phyloP scores from a whole-genome alignment of 1,140 invertebrate genomes.

The Aethina tumida region DNA sequence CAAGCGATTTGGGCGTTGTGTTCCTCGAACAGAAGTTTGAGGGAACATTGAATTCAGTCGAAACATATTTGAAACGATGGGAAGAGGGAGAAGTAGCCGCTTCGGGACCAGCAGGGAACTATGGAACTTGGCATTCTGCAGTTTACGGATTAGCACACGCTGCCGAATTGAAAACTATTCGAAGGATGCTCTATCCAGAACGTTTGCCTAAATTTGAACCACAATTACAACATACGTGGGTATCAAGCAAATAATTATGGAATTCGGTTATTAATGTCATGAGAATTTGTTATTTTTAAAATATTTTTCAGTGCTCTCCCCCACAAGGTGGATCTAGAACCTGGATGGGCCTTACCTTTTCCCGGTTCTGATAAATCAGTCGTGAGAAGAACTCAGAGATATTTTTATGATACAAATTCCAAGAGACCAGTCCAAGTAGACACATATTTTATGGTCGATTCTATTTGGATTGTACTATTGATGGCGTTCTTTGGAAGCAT shows the following conservation, averaged over 20 bases:
- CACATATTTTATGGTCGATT: conserved; percentile 48
- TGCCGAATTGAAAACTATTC: conserved; percentile 50
- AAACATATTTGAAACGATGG: conserved; percentile 51
- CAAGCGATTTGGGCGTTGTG: conserved; percentile 72
- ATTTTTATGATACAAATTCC: conserved; percentile 55
- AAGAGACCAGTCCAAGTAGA: conserved; percentile 60
- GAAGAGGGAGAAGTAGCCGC: conserved; percentile 26
- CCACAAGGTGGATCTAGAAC: conserved; percentile 49
- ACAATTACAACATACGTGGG: conserved; percentile 37
- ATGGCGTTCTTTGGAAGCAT: conserved; percentile 47
- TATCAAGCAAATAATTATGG: too few species aligned
- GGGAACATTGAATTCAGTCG: conserved; percentile 65
- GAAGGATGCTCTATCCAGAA: conserved; percentile 54
- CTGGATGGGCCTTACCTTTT: conserved; percentile 69
- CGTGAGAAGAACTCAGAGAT: conserved; percentile 63
- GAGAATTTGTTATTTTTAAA: too few species aligned
- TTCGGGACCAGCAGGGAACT: conserved; percentile 45
- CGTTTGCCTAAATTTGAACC: conserved; percentile 52
- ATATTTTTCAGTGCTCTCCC: conserved; percentile 42
- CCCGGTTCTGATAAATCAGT: conserved; percentile 72
- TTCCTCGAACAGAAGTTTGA: conserved; percentile 65
- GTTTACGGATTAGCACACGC: conserved; percentile 59
- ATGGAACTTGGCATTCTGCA: conserved; percentile 74
- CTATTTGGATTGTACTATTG: conserved; percentile 38
- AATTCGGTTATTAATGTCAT: too few species aligned